Conservation (phyloP, 2,888 invertebrate genomes). For the Eupithecia dodoneata region DNA sequence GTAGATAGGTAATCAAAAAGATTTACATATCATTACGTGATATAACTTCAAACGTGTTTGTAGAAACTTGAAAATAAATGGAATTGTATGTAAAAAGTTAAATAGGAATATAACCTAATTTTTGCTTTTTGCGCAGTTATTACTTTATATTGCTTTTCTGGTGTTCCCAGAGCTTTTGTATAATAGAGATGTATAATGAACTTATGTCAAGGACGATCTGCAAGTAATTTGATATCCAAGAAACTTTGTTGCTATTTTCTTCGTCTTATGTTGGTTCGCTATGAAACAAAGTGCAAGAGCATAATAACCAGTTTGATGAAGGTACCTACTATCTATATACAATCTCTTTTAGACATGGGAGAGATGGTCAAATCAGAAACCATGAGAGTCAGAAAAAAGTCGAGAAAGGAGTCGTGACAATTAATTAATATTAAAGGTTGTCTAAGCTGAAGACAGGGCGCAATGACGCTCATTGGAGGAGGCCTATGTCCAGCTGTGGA, state of each 20-base stretch:
- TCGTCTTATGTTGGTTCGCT: background rate
- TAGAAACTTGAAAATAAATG: slow-evolving; percentile 9
- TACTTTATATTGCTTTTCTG: slow-evolving; percentile 36
- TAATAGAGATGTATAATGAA: background rate
- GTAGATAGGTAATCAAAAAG: slow-evolving; percentile 25
- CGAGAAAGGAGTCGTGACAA: no score
- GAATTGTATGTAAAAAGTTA: slow-evolving; percentile 4
- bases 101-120: background rate
- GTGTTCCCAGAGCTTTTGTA: background rate
- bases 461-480: no score
- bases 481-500: no score
- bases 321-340: no score
- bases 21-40: slow-evolving; percentile 34
- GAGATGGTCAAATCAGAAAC: no score
- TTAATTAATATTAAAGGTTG: no score
- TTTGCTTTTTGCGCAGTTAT: background rate
- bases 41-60: slow-evolving; percentile 15
- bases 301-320: no score
- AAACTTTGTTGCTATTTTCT: background rate
- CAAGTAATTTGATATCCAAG: background rate
- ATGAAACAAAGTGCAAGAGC: background rate
- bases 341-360: no score
- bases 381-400: no score
- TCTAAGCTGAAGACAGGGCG: no score
- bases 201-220: background rate